phyloP scores from a whole-genome alignment of 2,888 invertebrate species.

The Rhagophthalmus giganteus region DNA sequence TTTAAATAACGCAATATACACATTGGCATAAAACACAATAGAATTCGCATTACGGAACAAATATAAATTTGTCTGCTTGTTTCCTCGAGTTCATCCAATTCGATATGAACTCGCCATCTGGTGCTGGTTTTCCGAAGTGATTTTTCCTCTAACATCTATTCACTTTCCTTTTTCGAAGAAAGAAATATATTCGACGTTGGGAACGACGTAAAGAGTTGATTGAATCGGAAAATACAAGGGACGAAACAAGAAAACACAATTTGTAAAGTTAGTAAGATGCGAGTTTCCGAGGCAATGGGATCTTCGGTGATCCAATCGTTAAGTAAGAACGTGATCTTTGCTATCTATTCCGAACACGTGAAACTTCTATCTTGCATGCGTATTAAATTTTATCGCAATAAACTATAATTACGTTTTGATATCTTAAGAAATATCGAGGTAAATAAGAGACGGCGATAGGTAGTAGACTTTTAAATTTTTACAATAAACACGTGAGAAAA shows the following conservation, averaged over 20 bases:
- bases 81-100: slow-evolving; percentile 33
- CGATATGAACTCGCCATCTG: slow-evolving; percentile 34
- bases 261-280: slow-evolving; percentile 52
- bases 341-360: slow-evolving; percentile 50
- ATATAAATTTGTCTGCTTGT: slow-evolving; percentile 32
- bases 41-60: slow-evolving; percentile 29
- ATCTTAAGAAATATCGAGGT: too few species aligned
- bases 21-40: slow-evolving; percentile 30
- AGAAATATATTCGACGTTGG: slow-evolving; percentile 5
- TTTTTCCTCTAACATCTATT: slow-evolving; percentile 18
- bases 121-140: slow-evolving; percentile 23
- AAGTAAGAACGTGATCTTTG: slow-evolving; percentile 52
- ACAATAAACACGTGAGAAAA: slow-evolving; percentile 6
- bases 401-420: too few species aligned
- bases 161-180: slow-evolving; percentile 23
- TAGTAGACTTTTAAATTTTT: slow-evolving; percentile 9
- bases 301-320: slow-evolving; percentile 53
- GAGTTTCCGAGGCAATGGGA: slow-evolving; percentile 44
- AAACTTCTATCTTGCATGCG: slow-evolving; percentile 25
- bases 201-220: slow-evolving; percentile 40
- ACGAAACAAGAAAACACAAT: slow-evolving; percentile 55
- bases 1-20: slow-evolving; percentile 36
- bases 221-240: slow-evolving; percentile 49
- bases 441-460: background rate
- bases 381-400: slow-evolving; percentile 26